Conservation (phyloP, 2,888 invertebrate genomes). For the Dynastes tityus region DNA sequence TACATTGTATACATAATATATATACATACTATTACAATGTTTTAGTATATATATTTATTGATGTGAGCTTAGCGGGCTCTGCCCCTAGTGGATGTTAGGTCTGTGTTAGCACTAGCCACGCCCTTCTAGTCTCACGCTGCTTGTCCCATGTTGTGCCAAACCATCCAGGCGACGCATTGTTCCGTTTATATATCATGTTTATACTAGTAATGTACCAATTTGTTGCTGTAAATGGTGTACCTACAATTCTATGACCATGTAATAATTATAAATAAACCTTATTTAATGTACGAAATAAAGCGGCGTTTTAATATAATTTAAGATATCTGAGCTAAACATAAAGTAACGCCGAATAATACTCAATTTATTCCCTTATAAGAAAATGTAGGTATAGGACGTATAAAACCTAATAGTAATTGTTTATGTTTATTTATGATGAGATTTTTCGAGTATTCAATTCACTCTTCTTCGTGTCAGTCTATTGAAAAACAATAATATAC, state of each 20-base stretch:
- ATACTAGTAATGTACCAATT: slow-evolving; percentile 67
- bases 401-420: no score
- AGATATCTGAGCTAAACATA: background rate
- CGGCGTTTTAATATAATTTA: slow-evolving; percentile 3
- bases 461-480: no score
- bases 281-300: slow-evolving; percentile 63
- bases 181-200: slow-evolving; percentile 65
- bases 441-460: no score
- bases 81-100: slow-evolving; percentile 54
- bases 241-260: slow-evolving; percentile 69
- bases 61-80: slow-evolving; percentile 63
- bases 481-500: no score
- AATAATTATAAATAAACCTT: slow-evolving; percentile 68
- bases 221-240: slow-evolving; percentile 69
- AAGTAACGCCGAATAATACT: no score
- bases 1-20: slow-evolving; percentile 53
- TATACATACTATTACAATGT: slow-evolving; percentile 64
- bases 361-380: no score
- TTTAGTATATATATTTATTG: slow-evolving; percentile 68
- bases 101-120: slow-evolving; percentile 61
- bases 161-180: slow-evolving; percentile 58
- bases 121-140: slow-evolving; percentile 58
- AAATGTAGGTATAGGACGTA: no score
- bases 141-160: slow-evolving; percentile 68
- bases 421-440: no score